Evolutionary conservation across 2,797 vertebrate genomes (phyloP), one percentile per base, ranked within the genome.

Genomic region (Odontamblyopus rebecca): DNA sequence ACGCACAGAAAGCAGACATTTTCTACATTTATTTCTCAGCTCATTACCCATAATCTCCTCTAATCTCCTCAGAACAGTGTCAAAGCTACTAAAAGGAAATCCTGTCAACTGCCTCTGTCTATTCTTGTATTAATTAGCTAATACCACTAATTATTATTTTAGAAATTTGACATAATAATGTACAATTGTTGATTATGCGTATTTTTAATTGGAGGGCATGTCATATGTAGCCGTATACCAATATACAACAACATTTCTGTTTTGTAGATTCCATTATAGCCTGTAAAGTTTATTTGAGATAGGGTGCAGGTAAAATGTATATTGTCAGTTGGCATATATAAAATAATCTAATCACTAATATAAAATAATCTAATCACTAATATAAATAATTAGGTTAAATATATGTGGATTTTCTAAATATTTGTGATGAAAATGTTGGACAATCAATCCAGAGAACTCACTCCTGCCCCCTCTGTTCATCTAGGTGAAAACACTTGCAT

Each of bases 401-500:
- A 15, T 48, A 15, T 48, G 44, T 16, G 13, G 9, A 15, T 48
- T 48, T 48, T 48, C 13, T 15, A 15, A 48, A 48, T 48, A 16
- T 48, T 48, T 48, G 4, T 15, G 4, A 15, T 48, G 44, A 48
- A 15, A 15, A 48, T 48, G 4, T 5, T 48, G 44, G 12, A 48
- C 44, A 48, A 6, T 8, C 6, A 54, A 54, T 54, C 19, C 53
- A 23, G 7, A 54, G n/a, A 23, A 23, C 53, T 53, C 18, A 6
- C 51, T 53, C 51, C 18, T n/a, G n/a, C 3, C 53, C 53, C 53
- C 7, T 23, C 51, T 53, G 51, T 19, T 54, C 19, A 54, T 54
- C 19, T n/a, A 3, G 19, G 53, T 9, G 19, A 23, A 87, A 81
- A 91, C 94, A 96, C 93, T 96, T 95, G 94, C 93, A 94, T 91